Percentiles rank a stretch among this genome's conserved stretches.
Conservation (phyloP, 1,140 invertebrate species). For the Cherax quadricarinatus region DNA sequence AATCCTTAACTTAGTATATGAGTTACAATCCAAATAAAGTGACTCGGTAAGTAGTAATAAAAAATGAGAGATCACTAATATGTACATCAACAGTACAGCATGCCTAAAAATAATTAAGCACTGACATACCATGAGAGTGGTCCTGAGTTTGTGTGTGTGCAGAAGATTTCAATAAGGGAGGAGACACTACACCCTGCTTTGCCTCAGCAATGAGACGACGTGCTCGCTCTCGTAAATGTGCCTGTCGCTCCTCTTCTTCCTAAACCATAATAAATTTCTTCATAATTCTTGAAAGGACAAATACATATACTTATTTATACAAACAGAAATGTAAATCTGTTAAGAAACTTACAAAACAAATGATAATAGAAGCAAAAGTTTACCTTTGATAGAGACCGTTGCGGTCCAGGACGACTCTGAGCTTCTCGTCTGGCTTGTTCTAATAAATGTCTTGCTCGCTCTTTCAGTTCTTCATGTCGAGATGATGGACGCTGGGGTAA, state of each 20-base stretch:
- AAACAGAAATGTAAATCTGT: background rate
- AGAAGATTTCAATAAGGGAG: slow-evolving; percentile 35
- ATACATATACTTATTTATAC: background rate
- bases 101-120: background rate
- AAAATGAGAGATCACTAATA: too few relatives aligned
- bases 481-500: slow-evolving; percentile 50
- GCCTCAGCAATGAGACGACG: slow-evolving; percentile 93
- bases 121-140: slow-evolving; percentile 23
- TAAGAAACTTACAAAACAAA: background rate
- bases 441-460: slow-evolving; percentile 91
- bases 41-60: background rate
- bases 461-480: slow-evolving; percentile 82
- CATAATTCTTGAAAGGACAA: background rate
- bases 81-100: too few relatives aligned
- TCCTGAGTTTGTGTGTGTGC: background rate
- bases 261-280: slow-evolving; percentile 73
- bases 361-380: background rate
- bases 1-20: too few relatives aligned
- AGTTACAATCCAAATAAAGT: background rate
- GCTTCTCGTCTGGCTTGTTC: slow-evolving; percentile 89
- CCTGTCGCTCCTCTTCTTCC: slow-evolving; percentile 90
- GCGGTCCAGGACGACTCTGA: slow-evolving; percentile 70
- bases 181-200: slow-evolving; percentile 80
- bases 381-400: slow-evolving; percentile 64
- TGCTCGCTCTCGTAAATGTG: slow-evolving; percentile 89